A percentile compares a stretch with the other conserved stretches of the same genome.
phyloP scores from a whole-genome alignment of 2,888 invertebrate genomes.

The Emesis russula region DNA sequence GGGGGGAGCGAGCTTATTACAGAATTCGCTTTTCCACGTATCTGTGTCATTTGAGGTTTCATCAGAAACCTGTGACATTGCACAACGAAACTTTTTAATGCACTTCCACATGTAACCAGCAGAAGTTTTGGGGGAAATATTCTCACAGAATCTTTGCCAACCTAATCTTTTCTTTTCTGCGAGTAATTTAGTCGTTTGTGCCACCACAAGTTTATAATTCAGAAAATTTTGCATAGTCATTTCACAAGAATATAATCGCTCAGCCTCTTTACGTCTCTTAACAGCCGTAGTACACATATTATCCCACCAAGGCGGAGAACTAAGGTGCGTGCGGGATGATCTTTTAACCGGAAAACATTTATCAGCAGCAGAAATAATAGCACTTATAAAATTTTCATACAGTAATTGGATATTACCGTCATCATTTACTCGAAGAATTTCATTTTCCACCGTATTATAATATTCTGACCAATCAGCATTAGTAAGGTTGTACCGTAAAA shows the following conservation, averaged over 20 bases:
- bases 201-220: background rate
- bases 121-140: background rate
- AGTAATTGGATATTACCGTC: too few species aligned
- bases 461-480: too few species aligned
- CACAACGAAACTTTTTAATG: background rate
- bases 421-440: too few species aligned
- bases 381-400: too few species aligned
- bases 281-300: background rate
- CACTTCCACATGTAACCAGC: background rate
- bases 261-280: background rate
- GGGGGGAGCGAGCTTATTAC: background rate
- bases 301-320: background rate
- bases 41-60: background rate
- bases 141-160: background rate
- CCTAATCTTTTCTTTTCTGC: background rate
- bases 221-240: background rate
- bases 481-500: too few species aligned
- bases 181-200: background rate
- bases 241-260: background rate
- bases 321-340: background rate
- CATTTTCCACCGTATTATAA: too few species aligned
- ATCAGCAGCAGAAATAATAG: background rate
- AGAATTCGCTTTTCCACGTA: background rate
- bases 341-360: background rate
- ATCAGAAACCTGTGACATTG: background rate